Base-by-base conservation (phyloP, 2,888 invertebrate genomes). In the Pseudococcus jackbeardsleyi region DNA sequence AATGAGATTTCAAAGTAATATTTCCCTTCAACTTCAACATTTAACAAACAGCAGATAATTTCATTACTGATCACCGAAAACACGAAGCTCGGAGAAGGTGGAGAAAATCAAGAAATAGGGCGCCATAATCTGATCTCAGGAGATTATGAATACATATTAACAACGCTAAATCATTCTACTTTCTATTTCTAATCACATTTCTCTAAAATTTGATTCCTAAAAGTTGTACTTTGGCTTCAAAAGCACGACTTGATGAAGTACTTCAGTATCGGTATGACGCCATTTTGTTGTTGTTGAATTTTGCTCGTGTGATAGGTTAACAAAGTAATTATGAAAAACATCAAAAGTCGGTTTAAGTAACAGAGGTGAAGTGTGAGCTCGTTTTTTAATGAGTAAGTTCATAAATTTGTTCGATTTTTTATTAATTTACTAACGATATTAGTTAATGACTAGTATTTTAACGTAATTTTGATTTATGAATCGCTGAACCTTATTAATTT, bases 301-400 rank as follows among this genome's bases (percentile, higher is more conserved):
- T 77, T 86, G 39, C 85, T 85, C 85, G 77, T 86, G 77, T 86
- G 86, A 86, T 86, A 86, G 86, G 86, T 86, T 86, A 86, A 86
- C 86, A 86, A 86, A 86, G 86, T 86, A 86, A 86, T 86, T 72
- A 86, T 86, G 86, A 72, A 72, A 86, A 68, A 48, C 50, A 72
- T 86, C 46, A 86, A 48, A 86, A 68, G 72, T 86, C 86, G 87
- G 79, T 82, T 82, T 82, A 12, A 82, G 79, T 82, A 82, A 82
- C 79, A 82, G 79, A 82, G 79, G 79, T 82, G 79, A 82, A 82
- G 79, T 82, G 79, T 82, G 79, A 82, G 79, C 79, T 82, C 46
- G 79, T 82, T 82, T 82, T 79, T 82, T 72, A 72, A 82, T 82
- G 79, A 82, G 79, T 82, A 82, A 82, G 79, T 82, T 42, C 12